These are phyloP conservation scores for Rhingia campestris DNA, from an alignment of 2,888 invertebrate genomes.

Conservation along the genomic window DNA sequence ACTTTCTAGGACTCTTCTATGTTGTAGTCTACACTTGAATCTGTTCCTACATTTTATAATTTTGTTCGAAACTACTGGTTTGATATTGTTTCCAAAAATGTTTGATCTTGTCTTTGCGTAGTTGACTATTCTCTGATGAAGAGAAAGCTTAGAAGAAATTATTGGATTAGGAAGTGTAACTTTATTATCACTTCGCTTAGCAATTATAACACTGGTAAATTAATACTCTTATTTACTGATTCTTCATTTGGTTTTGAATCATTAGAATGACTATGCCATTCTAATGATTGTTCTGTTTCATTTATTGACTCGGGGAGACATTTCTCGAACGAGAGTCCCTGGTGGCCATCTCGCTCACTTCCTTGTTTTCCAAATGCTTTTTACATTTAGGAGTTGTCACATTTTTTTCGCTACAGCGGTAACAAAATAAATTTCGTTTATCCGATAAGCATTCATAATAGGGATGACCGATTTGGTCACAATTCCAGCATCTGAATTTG, in stretches of 20 bases:
- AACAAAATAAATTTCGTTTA: not conserved
- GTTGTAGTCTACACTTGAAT: not conserved
- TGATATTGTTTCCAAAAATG: not conserved
- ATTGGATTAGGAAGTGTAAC: not conserved
- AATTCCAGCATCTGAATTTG: conserved; percentile 7
- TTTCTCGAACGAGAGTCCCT: conserved; percentile 7
- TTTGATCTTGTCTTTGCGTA: not conserved
- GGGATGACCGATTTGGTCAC: conserved; percentile 6
- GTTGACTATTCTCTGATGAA: not conserved
- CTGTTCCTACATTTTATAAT: not conserved
- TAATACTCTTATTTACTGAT: not conserved
- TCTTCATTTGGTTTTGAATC: not conserved
- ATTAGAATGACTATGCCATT: too few species aligned
- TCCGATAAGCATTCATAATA: conserved; percentile 1
- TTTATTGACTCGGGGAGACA: not conserved
- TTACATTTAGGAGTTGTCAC: not conserved
- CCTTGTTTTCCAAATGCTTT: conserved; percentile 12
- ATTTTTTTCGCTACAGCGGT: conserved; percentile 1
- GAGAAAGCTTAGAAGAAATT: not conserved
- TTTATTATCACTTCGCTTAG: not conserved
- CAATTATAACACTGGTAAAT: not conserved
- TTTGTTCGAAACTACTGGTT: not conserved
- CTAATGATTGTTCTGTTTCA: too few species aligned
- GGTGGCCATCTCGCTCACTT: conserved; percentile 19
- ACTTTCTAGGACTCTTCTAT: not conserved